phyloP scores from a whole-genome alignment of 2,888 invertebrate genomes.

The Spatulosminthurus flaviceps region DNA sequence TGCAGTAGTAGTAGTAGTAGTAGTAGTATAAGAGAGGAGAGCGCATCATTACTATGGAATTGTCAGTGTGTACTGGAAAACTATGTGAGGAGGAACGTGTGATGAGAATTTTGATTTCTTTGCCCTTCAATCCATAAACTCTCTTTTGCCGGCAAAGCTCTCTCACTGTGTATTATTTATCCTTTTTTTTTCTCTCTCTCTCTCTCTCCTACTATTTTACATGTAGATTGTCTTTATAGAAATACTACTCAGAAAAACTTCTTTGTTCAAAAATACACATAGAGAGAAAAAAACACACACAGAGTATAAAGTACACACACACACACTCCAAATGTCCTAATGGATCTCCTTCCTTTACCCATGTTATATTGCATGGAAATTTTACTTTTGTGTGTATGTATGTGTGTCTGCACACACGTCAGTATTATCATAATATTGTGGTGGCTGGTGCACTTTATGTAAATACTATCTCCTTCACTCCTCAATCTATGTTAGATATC shows the following conservation, averaged over 20 bases:
- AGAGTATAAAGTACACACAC: constrained; percentile 4
- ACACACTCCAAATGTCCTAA: background rate
- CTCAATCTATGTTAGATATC: background rate
- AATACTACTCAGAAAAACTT: too few species aligned
- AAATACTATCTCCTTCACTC: background rate
- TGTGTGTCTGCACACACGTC: too few species aligned
- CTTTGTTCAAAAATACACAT: too few species aligned
- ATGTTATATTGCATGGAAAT: too few species aligned
- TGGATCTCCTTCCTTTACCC: too few species aligned
- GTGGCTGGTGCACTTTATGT: background rate
- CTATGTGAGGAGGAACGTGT: constrained; percentile 37
- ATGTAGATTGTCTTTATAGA: too few species aligned
- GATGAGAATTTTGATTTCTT: constrained; percentile 50
- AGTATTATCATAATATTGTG: background rate
- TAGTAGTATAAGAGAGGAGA: background rate
- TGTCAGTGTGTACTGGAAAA: constrained; percentile 14
- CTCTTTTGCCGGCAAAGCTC: too few species aligned
- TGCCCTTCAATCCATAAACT: background rate
- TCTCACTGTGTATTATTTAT: too few species aligned
- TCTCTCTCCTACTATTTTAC: too few species aligned
- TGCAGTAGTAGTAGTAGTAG: background rate
- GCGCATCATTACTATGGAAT: background rate
- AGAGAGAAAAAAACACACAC: too few species aligned
- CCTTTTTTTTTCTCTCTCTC: too few species aligned
- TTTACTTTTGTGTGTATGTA: too few species aligned